Conservation (phyloP, 2,113 vertebrate species). For the Nyctibius bracteatus region DNA sequence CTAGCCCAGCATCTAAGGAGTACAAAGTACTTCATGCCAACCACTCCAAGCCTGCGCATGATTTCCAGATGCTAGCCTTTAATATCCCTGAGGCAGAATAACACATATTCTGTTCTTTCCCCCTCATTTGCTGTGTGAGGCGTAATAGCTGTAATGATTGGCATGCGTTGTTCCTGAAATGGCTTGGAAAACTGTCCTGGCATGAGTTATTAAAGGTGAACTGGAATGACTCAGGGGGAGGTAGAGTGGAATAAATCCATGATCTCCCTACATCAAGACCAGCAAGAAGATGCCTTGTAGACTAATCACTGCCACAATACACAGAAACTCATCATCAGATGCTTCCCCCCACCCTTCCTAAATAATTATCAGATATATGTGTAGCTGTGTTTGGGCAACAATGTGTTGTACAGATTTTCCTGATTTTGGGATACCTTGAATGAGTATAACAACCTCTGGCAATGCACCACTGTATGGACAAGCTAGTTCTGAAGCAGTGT, state of each 20-base stretch:
- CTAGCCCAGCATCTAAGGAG: neutral
- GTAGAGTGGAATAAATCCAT: constrained; percentile 1
- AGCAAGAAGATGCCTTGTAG: neutral
- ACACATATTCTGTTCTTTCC: neutral
- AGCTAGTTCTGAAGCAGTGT: neutral
- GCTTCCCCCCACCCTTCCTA: neutral
- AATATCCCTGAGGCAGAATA: neutral
- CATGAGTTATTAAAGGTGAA: constrained; percentile 19
- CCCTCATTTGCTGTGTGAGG: constrained; percentile 36
- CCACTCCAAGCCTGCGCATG: neutral
- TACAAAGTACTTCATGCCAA: neutral
- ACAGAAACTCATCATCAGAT: neutral
- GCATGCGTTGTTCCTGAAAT: neutral
- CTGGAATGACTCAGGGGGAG: neutral
- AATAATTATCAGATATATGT: neutral
- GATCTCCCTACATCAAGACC: neutral
- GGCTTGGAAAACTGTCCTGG: constrained; percentile 7
- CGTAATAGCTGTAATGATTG: constrained; percentile 1
- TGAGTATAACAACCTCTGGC: neutral
- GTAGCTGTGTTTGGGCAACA: neutral
- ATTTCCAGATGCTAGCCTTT: neutral
- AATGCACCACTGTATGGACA: neutral
- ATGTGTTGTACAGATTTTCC: neutral
- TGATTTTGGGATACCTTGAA: neutral
- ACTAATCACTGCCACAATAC: constrained; percentile 14